phyloP scores from a whole-genome alignment of 1,140 invertebrate species.

The Macrobrachium rosenbergii region DNA sequence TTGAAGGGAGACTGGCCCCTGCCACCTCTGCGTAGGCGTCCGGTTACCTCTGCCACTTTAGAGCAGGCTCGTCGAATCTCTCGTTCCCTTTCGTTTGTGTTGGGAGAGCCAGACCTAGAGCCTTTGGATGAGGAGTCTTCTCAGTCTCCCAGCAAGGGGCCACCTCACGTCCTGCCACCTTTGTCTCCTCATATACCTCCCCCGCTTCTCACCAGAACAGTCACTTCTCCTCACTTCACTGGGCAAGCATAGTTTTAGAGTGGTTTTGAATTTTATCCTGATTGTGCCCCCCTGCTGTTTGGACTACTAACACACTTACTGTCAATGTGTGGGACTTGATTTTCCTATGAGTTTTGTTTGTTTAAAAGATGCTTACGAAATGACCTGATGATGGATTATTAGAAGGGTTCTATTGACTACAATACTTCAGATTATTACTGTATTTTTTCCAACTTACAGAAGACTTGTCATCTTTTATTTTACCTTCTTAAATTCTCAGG shows the following conservation, averaged over 20 bases:
- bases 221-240: conserved; percentile 64
- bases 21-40: conserved; percentile 26
- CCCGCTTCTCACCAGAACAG: conserved; percentile 62
- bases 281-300: not conserved
- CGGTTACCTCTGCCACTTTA: conserved; percentile 29
- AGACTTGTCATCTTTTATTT: too few relatives aligned
- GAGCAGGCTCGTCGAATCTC: conserved; percentile 66
- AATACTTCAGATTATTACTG: too few relatives aligned
- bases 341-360: too few relatives aligned
- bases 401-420: too few relatives aligned
- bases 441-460: too few relatives aligned
- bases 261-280: not conserved
- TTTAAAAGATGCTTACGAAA: too few relatives aligned
- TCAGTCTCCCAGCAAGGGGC: not conserved
- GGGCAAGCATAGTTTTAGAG: conserved; percentile 59
- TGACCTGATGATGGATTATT: too few relatives aligned
- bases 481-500: too few relatives aligned
- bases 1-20: conserved; percentile 49
- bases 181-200: conserved; percentile 58
- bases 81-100: conserved; percentile 69
- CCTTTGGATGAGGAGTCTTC: conserved; percentile 60
- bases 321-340: not conserved
- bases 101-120: conserved; percentile 68
- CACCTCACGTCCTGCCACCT: conserved; percentile 45
- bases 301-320: not conserved